Conservation (phyloP, 2,797 vertebrate species). For the Spinus olivaceus region DNA sequence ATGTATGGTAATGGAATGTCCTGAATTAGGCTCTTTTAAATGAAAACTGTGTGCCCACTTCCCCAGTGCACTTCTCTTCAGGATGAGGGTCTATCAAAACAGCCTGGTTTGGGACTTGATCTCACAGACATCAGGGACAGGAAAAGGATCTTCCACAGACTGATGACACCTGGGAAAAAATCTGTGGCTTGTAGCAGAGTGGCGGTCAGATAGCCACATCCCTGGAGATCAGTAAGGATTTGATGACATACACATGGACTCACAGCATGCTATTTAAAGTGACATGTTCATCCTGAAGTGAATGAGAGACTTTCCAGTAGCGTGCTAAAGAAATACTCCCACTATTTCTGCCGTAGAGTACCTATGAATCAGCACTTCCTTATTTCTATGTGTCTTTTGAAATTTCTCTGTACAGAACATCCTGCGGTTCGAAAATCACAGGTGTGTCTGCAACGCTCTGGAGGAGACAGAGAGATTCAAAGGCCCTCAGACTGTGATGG, state of each 20-base stretch:
- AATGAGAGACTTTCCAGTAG: background rate
- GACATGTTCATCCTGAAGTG: background rate
- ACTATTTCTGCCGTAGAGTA: background rate
- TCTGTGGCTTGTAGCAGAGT: background rate
- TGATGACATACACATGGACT: background rate
- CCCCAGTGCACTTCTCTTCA: background rate
- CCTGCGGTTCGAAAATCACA: background rate
- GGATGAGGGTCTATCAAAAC: background rate
- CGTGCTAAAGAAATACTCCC: background rate
- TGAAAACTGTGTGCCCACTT: background rate
- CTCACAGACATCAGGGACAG: background rate
- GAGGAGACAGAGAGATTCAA: background rate
- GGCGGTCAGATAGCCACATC: background rate
- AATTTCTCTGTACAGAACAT: background rate
- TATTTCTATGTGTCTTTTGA: conserved; percentile 1
- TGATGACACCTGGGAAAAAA: background rate
- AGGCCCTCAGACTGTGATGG: background rate
- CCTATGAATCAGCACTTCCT: background rate
- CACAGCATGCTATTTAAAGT: background rate
- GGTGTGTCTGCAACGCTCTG: accelerated
- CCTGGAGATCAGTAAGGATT: background rate
- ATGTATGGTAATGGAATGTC: background rate
- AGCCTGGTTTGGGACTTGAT: background rate
- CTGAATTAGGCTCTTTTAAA: background rate
- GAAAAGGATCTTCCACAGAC: background rate